Base-by-base conservation (phyloP, 2,113 vertebrate genomes). In the Zosterops pallidus region DNA sequence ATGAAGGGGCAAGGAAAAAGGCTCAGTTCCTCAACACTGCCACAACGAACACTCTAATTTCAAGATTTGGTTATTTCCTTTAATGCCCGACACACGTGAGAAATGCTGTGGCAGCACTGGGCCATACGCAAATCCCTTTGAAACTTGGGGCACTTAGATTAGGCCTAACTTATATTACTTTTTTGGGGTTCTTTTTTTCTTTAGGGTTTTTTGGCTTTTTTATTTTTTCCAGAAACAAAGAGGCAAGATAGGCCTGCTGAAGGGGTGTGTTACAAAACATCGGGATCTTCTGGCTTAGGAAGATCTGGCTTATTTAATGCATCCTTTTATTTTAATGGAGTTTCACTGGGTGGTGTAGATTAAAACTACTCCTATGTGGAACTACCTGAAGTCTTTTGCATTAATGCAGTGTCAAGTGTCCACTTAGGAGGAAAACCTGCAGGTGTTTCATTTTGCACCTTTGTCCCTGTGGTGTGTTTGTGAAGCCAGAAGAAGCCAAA, bases 11-110 rank as follows among this genome's bases (percentile, higher is more conserved):
- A 68, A 83, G 76, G 70, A 81, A 84, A 70, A 94, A 92, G 57
- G 21, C 83, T 95, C 81, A 55, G 49, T 90, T 94, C 50, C 62
- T 77, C 14, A 64, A 47, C 37, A 69, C 16, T 79, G 88, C 83
- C 86, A 89, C 50, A 1, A 82, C 69, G 76, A 91, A 86, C 76
- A 62, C 72, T 89, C 89, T 68, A 84, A 82, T 94, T 83, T 93
- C 69, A 89, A 86, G 77, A 89, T 83, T 83, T 94, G 77, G 69
- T 88, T 92, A 70, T 93, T 94, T 93, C 33, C 46, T 92, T 93
- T 95, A 93, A 69, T 94, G 77, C 28, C 72, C 4, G 4, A 75
- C 86, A 96, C 69, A 93, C 90, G 69, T 90, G 64, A 57, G 76
- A 81, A 96, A 68, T 49, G 37, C 72, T 64, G 2, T 90, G 88